Percentiles rank a stretch among this genome's conserved stretches.
phyloP scores from a whole-genome alignment of 2,888 invertebrate genomes.

The Argyresthia albistria region DNA sequence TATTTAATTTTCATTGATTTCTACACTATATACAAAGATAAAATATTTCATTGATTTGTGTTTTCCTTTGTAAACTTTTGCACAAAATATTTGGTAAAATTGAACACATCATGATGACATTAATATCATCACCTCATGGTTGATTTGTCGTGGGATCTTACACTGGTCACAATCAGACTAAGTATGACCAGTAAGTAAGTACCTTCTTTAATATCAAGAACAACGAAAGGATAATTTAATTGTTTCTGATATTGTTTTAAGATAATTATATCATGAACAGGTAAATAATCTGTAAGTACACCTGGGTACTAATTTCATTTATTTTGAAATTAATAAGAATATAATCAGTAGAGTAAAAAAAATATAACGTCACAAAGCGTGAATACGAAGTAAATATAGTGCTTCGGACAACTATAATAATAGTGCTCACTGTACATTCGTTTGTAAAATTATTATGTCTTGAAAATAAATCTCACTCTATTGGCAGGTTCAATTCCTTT shows the following conservation, averaged over 20 bases:
- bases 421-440: not conserved
- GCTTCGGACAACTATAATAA: not conserved
- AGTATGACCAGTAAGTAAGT: no score
- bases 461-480: constrained; percentile 2
- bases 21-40: constrained; percentile 26
- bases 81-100: constrained; percentile 57
- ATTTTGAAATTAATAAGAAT: no score
- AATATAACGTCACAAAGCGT: no score
- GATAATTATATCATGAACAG: no score
- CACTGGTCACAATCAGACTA: not conserved
- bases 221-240: no score
- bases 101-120: constrained; percentile 63
- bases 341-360: no score
- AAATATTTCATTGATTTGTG: constrained; percentile 17
- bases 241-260: no score
- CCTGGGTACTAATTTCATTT: no score
- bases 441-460: not conserved
- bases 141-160: not conserved
- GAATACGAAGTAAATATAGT: not conserved
- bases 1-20: constrained; percentile 12
- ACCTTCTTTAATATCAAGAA: no score
- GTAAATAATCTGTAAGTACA: no score
- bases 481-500: constrained; percentile 14
- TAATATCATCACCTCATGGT: not conserved
- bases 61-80: constrained; percentile 17